Base-by-base conservation (phyloP, 2,888 invertebrate genomes). In the Diplolepis rosae region DNA sequence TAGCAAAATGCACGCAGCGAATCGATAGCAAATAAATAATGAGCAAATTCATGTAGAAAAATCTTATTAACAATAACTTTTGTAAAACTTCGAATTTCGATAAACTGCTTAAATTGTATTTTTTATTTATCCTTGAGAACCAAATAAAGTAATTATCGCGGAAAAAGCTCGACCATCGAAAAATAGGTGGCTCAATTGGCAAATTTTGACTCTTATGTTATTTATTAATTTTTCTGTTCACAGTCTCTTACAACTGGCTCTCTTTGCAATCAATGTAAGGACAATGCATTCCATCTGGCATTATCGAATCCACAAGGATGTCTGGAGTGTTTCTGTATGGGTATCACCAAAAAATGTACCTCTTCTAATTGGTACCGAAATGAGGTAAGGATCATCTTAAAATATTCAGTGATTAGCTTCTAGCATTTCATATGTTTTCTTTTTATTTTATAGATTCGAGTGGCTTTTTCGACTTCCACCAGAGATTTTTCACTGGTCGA, bases 251-350 rank as follows among this genome's bases (percentile, higher is more conserved):
- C 94, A 1, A 92, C 93, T 82, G 98, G 98, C 70, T 91, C 92
- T 6, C 92, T 91, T 84, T 99, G 99, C 89, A 94, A 96, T 87
- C 92, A 94, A 87, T 99, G 99, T 90, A 93, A 93, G 88, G 90
- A 93, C 15, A 93, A 94, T 81, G 93, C 96, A 1, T 99, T 97
- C 93, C 93, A 94, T 87, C 90, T 98, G 73, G 94, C 95, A 69
- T 89, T 91, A 18, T 92, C 92, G 73, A 95, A 95, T 83, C 92
- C 93, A 79, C 93, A 94, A 79, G 99, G 99, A 51, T 99, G 99
- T 89, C 94, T 98, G 68, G 91, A 93, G 69, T 99, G 99, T 89
- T 99, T 98, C 95, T 99, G 99, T 89, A 95, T 96, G 91, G 98
- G 98, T 1, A 92, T 97, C 42, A 93, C 95, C 0, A 90, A 91